Base-by-base conservation (phyloP, 2,113 vertebrate genomes). In the Zosterops lateralis region DNA sequence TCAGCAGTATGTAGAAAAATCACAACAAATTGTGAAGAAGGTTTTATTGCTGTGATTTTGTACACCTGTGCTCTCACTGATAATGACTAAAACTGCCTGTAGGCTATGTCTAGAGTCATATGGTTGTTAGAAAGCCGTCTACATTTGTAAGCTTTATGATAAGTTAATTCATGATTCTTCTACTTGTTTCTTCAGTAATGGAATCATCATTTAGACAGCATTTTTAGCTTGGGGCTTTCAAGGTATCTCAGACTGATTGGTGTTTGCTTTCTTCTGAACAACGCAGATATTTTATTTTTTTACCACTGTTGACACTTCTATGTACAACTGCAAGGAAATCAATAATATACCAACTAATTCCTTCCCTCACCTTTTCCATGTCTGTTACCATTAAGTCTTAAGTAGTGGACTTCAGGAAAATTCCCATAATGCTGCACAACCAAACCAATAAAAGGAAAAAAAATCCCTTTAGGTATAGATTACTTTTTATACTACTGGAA, bases 401-500 rank as follows among this genome's bases (percentile, higher is more conserved):
- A 89, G 79, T 18, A 92, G 61, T 86, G 77, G 91, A 83, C 92
- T 93, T 96, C 75, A 83, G 64, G 81, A 72, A 94, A 97, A 90
- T 92, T 92, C 91, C 80, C 80, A 3, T 93, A 82, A 94, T 0
- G 18, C 87, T 95, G 92, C 96, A 93, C 91, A 96, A 89, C 87
- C 94, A 91, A 95, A 91, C 47, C 36, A 94, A 24, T 93, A 64
- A 94, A 96, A 92, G 64, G 42, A 79, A 81, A 8, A 8, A 38
- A 81, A 65, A 61, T 61, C 60, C 65, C 64, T 87, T 84, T 68
- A 90, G 72, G 32, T 92, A 6, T 65, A 91, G 73, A 77, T 95
- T 96, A 89, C 87, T 95, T 68, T 86, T 95, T 75, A 40, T 36
- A 80, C 94, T 97, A 80, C 96, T 96, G 93, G 96, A 97, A 95